Evolutionary conservation across 53 echinoderm and acorn worm species (phyloP), one percentile per base, ranked within the genome.

Genomic region (Luidia sarsii): DNA sequence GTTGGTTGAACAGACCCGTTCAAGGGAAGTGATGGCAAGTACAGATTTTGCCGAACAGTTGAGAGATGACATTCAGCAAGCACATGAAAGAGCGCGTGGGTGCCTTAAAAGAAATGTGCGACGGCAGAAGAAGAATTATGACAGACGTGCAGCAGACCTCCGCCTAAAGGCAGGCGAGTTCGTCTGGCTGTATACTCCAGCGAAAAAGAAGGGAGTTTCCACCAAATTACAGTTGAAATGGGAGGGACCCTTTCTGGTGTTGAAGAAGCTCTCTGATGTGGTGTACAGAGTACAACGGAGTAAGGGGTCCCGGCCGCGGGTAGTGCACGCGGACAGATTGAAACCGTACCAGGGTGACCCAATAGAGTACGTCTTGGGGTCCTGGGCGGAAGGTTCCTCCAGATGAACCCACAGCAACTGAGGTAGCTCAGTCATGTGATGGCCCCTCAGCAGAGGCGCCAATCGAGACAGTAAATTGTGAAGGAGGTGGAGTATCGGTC

Each of bases 211-310:
- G 41, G 82, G 69, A 5, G 34, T 48, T 16, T 82, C 82, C 35
- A 52, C 74, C 22, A 84, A 84, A 60, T 48, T 84, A 22, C 24
- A 49, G 28, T 18, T 60, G 18, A 48, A 45, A 21, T 75, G 66
- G 85, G 45, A 64, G 11, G 85, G 75, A 3, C 75, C 85, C 18
- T 75, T 20, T 31, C 28, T 75, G 7, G 53, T 65, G 6, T 24
- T 51, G 21, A 48, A 14, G 6, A 70, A 59, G 13, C 21, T 80
- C 6, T 64, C 64, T 2, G 81, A 80, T 31, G 50, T 80, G 13
- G 65, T 66, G 9, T 80, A 64, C 31, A 60, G 71, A 43, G 32
- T 83, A 16, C 84, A 71, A 34, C 57, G 54, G 62, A 69, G 56
- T 5, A 46, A 60, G 49, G 25, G 57, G 30, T 33, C 2, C 19